Evolutionary conservation across 2,888 invertebrate genomes (phyloP).

Genomic region (Magallana nippona): DNA sequence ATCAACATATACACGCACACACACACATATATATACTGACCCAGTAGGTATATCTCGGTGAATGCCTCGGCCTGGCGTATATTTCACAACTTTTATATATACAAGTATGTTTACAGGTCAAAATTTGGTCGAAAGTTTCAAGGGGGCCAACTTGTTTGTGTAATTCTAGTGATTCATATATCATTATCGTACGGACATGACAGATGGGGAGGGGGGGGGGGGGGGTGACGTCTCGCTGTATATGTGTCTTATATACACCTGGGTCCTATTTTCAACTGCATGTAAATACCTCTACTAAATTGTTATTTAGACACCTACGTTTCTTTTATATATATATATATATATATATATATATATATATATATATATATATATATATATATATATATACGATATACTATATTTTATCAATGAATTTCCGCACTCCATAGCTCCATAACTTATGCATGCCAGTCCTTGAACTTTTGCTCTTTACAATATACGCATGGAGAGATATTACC

Average conservation of each 20-base stretch:
- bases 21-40: not conserved
- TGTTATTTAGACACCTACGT: too few species aligned
- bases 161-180: not conserved
- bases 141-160: not conserved
- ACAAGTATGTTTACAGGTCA: not conserved
- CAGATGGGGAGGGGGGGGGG: too few species aligned
- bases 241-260: too few species aligned
- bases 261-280: too few species aligned
- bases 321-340: too few species aligned
- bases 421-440: not conserved
- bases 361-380: too few species aligned
- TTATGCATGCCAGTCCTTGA: not conserved
- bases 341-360: too few species aligned
- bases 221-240: too few species aligned
- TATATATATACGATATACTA: not conserved
- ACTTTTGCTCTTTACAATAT: not conserved
- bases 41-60: slow-evolving; percentile 6
- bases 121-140: not conserved
- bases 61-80: not conserved
- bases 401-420: slow-evolving; percentile 13
- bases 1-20: not conserved
- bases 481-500: not conserved
- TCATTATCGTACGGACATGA: not conserved
- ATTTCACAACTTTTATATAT: slow-evolving; percentile 3
- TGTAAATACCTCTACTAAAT: too few species aligned